Conservation (phyloP, 2,888 invertebrate genomes). For the Scaptomyza polygonia region DNA sequence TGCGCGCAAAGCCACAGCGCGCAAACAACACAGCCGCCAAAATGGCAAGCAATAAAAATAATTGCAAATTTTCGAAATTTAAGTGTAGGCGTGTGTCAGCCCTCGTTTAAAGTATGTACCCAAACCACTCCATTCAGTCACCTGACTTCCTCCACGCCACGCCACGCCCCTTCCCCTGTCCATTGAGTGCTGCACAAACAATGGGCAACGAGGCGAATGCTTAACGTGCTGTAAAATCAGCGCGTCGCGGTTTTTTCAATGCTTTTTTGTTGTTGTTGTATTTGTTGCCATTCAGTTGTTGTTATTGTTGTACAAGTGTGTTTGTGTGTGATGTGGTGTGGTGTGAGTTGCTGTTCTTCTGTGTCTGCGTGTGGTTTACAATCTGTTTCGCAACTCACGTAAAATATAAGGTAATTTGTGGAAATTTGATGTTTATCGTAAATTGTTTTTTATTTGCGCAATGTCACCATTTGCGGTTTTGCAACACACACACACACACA, state of each 20-base stretch:
- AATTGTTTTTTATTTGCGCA: slow-evolving; percentile 83
- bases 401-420: slow-evolving; percentile 84
- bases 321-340: slow-evolving; percentile 16
- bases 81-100: slow-evolving; percentile 69
- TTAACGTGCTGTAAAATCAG: slow-evolving; percentile 77
- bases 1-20: slow-evolving; percentile 51
- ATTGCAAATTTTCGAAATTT: slow-evolving; percentile 79
- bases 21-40: slow-evolving; percentile 56
- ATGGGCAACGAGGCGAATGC: slow-evolving; percentile 70
- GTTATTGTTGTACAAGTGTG: slow-evolving; percentile 21
- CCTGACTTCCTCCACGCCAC: too few species aligned
- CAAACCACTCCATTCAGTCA: neutral
- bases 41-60: slow-evolving; percentile 80
- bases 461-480: slow-evolving; percentile 80
- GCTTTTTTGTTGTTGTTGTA: slow-evolving; percentile 22
- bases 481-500: slow-evolving; percentile 49
- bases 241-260: slow-evolving; percentile 62
- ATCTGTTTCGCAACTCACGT: slow-evolving; percentile 83
- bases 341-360: slow-evolving; percentile 13
- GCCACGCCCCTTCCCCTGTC: neutral
- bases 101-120: slow-evolving; percentile 65
- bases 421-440: slow-evolving; percentile 84
- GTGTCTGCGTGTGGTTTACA: slow-evolving; percentile 75
- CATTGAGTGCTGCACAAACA: slow-evolving; percentile 57
- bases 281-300: slow-evolving; percentile 6